Conservation (phyloP, 2,113 vertebrate species). For the Eira barbara region DNA sequence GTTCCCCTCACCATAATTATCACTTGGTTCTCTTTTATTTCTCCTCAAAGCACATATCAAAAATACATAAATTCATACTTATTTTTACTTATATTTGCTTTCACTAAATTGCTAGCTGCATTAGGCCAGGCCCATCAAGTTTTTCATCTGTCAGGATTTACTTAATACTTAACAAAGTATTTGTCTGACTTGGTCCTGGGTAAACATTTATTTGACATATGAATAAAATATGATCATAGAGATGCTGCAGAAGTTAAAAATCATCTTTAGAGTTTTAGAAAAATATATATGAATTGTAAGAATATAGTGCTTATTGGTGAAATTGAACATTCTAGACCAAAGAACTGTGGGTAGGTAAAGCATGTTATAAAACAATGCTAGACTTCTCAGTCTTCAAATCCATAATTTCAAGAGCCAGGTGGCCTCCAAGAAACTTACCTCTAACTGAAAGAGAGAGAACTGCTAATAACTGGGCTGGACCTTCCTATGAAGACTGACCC, state of each 20-base stretch:
- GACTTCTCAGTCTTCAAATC: not conserved
- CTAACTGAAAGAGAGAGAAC: not conserved
- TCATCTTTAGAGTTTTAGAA: not conserved
- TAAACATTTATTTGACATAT: not conserved
- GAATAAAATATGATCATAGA: not conserved
- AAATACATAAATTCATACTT: not conserved
- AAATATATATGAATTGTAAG: not conserved
- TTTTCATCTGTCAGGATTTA: not conserved
- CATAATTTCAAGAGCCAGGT: rapidly evolving
- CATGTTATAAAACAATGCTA: no score
- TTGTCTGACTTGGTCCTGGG: not conserved
- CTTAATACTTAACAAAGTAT: not conserved
- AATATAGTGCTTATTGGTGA: not conserved
- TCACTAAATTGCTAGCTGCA: not conserved
- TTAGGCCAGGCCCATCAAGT: not conserved
- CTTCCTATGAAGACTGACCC: not conserved
- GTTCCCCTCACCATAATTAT: not conserved
- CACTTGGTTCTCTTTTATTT: not conserved
- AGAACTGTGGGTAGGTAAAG: not conserved
- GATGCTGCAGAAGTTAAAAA: not conserved
- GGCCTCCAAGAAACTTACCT: not conserved
- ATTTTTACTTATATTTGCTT: not conserved
- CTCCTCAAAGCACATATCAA: not conserved
- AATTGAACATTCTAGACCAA: not conserved
- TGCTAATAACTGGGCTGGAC: not conserved